These are phyloP conservation scores for Callocephalon fimbriatum DNA, from an alignment of 2,113 vertebrate species.

Conservation along the genomic window DNA sequence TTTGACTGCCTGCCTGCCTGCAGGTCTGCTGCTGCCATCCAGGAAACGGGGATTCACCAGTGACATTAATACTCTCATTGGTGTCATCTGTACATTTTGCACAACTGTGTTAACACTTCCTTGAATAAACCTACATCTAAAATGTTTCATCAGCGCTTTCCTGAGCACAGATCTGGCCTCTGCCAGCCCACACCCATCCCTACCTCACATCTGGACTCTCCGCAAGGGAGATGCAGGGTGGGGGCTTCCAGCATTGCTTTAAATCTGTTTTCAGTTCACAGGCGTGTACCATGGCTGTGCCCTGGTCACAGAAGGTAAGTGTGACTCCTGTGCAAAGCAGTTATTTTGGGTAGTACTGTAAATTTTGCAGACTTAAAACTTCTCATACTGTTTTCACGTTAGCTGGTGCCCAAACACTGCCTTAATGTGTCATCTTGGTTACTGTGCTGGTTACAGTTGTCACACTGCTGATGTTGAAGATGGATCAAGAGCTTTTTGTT, in stretches of 20 bases:
- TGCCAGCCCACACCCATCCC: not conserved
- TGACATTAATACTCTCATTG: not conserved
- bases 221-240: not conserved
- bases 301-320: not conserved
- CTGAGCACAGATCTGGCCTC: not conserved
- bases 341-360: not conserved
- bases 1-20: not conserved
- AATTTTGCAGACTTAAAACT: not conserved
- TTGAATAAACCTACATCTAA: not conserved
- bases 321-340: not conserved
- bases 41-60: not conserved
- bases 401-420: conserved; percentile 20
- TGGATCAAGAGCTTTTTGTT: no score
- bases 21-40: not conserved
- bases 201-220: not conserved
- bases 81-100: not conserved
- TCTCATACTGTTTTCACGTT: not conserved
- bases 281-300: not conserved
- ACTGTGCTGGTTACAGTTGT: no score
- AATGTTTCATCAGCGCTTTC: not conserved
- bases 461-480: no score
- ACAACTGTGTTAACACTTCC: not conserved
- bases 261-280: not conserved
- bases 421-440: conserved; percentile 22
- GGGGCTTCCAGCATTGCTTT: not conserved